A percentile compares a stretch with the other conserved stretches of the same genome.
phyloP scores from a whole-genome alignment of 2,113 vertebrate species.

The Daboia siamensis region DNA sequence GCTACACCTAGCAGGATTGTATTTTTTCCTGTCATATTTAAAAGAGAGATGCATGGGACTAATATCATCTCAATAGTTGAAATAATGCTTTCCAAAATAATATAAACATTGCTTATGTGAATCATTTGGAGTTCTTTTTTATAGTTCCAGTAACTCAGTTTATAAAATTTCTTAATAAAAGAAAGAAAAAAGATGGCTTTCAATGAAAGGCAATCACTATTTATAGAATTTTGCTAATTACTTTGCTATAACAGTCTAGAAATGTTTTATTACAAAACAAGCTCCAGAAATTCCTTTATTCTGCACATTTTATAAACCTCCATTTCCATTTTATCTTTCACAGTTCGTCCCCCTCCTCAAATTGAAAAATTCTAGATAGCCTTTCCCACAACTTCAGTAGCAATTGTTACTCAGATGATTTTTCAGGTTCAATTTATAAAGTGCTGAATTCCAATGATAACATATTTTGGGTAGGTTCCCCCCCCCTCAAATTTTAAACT shows the following conservation, averaged over 20 bases:
- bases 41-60: not conserved
- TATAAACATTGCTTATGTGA: not conserved
- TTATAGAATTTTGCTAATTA: not conserved
- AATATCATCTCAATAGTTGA: not conserved
- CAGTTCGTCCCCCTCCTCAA: not conserved
- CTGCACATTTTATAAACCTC: not conserved
- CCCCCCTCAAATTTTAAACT: not conserved
- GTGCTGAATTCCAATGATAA: conserved; percentile 1
- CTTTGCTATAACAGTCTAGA: not conserved
- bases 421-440: conserved; percentile 5
- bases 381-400: not conserved
- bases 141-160: not conserved
- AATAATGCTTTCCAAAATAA: not conserved
- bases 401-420: conserved; percentile 2
- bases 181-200: not conserved
- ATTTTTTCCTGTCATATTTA: not conserved
- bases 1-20: not conserved
- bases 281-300: not conserved
- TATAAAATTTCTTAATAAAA: not conserved
- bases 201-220: not conserved
- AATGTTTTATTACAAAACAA: not conserved
- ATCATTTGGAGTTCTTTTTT: not conserved
- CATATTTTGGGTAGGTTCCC: not conserved
- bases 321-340: not conserved
- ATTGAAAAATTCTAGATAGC: not conserved